These are phyloP conservation scores for Cynocephalus volans DNA, from an alignment of 2,113 vertebrate genomes.

Conservation along the genomic window DNA sequence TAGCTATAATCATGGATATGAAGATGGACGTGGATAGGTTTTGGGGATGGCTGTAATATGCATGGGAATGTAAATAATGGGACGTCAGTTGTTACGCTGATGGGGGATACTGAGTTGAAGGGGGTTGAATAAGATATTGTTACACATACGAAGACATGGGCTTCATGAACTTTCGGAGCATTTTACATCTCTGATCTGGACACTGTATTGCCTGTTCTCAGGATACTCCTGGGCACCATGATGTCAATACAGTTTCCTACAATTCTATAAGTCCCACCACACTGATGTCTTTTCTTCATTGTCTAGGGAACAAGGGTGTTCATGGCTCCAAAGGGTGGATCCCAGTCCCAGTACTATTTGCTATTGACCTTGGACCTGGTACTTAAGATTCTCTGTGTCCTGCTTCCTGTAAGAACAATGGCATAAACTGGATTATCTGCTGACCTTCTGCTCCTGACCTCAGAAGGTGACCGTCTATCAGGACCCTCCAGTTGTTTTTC, in stretches of 20 bases:
- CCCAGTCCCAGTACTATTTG: neutral
- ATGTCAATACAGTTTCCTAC: fast-evolving
- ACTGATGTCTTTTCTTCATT: neutral
- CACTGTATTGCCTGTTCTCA: fast-evolving
- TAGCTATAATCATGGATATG: neutral
- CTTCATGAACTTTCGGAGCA: neutral
- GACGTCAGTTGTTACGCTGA: neutral
- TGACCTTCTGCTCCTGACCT: neutral
- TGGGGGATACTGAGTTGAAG: neutral
- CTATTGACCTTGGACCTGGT: neutral
- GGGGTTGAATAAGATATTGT: neutral
- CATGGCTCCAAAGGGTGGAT: neutral
- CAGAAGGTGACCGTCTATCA: neutral
- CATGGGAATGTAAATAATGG: neutral
- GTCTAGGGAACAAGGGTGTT: neutral
- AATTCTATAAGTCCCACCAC: no score
- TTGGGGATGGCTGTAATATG: no score
- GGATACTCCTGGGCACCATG: fast-evolving
- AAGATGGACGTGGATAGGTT: neutral
- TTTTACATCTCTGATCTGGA: neutral
- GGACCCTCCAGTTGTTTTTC: neutral
- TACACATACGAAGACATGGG: fast-evolving
- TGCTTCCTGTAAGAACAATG: neutral
- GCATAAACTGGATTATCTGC: neutral
- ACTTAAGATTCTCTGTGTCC: neutral